A percentile compares a stretch with the other conserved stretches of the same genome.
These are phyloP conservation scores for human DNA, from an alignment of 2,113 vertebrate genomes.

Conservation along the genomic window DNA sequence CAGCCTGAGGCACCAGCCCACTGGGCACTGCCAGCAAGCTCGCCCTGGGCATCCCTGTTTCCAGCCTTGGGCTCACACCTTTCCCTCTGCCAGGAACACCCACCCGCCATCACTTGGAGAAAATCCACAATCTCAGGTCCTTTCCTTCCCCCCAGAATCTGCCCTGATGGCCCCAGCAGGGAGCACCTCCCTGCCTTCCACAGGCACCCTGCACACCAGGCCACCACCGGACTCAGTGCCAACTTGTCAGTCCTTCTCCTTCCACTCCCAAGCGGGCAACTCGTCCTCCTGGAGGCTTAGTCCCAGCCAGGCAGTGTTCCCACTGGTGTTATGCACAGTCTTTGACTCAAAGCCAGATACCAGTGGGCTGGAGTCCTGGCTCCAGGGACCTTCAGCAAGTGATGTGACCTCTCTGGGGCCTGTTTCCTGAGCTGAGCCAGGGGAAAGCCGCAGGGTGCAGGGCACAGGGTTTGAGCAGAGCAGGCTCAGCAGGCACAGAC, in stretches of 20 bases:
- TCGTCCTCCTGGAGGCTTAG: accelerated
- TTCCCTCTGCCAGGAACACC: background rate
- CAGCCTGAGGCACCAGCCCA: background rate
- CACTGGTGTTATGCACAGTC: accelerated
- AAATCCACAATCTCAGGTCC: background rate
- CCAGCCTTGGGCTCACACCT: background rate
- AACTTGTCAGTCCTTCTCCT: too few relatives aligned
- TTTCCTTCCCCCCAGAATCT: background rate
- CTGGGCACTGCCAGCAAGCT: background rate
- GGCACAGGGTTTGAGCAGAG: background rate
- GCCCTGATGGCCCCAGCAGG: background rate
- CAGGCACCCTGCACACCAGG: background rate
- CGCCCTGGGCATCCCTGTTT: background rate
- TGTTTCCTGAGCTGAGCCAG: background rate
- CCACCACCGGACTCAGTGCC: background rate
- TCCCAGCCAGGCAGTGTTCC: accelerated
- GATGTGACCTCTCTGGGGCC: background rate
- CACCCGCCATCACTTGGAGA: background rate
- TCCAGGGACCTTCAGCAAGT: background rate
- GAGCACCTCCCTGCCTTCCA: background rate
- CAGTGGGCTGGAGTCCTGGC: background rate
- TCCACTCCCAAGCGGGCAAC: background rate
- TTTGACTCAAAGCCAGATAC: background rate
- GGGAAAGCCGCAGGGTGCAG: background rate
- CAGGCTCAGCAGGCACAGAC: background rate